Conservation (phyloP, 2,113 vertebrate genomes). For the Pygoscelis adeliae region DNA sequence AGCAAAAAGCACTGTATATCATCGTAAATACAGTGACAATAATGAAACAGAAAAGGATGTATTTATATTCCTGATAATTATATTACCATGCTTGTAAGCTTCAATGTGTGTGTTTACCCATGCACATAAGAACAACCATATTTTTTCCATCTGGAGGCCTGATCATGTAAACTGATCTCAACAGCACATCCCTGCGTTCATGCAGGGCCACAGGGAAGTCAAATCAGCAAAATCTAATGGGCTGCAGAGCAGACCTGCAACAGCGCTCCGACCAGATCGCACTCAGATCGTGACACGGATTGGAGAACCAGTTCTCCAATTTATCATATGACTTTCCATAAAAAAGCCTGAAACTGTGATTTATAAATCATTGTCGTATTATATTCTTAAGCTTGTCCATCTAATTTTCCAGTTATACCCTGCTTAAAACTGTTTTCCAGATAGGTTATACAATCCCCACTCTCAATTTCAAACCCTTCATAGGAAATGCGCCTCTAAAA, state of each 20-base stretch:
- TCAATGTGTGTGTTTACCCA: background rate
- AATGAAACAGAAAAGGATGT: background rate
- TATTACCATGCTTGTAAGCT: background rate
- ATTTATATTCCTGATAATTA: background rate
- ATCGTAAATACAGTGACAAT: background rate
- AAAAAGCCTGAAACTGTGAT: background rate
- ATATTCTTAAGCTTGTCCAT: background rate
- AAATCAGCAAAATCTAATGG: background rate
- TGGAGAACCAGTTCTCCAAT: background rate
- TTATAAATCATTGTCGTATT: background rate
- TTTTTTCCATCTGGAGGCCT: background rate
- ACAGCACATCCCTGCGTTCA: background rate
- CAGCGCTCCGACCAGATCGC: accelerated
- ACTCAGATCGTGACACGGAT: accelerated
- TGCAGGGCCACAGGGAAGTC: background rate
- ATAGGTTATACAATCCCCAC: background rate
- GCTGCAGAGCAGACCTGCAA: background rate
- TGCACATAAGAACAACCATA: background rate
- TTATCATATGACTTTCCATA: background rate
- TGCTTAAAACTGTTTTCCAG: background rate
- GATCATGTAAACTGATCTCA: background rate
- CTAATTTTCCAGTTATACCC: background rate
- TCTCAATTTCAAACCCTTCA: background rate
- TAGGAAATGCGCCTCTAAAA: background rate
- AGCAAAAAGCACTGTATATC: background rate